Evolutionary conservation across 2,888 invertebrate species (phyloP).

Genomic region (Tortrix viridana): DNA sequence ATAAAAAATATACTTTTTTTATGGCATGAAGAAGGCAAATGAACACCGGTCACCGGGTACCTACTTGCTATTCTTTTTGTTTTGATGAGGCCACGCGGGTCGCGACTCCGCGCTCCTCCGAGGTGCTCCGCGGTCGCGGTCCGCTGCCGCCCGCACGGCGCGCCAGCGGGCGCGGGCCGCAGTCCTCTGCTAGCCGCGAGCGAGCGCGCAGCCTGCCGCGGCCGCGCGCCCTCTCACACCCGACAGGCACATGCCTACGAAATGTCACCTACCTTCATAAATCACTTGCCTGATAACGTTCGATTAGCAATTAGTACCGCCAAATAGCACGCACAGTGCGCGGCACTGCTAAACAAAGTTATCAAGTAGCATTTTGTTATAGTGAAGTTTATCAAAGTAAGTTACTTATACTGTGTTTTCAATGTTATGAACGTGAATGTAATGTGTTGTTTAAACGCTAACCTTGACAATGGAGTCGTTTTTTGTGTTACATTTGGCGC

Average conservation of each 20-base stretch:
- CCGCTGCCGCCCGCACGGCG: conserved; percentile 40
- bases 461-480: conserved; percentile 63
- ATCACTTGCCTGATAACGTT: conserved; percentile 62
- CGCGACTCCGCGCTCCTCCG: conserved; percentile 39
- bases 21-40: no score
- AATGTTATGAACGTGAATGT: conserved; percentile 53
- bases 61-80: background rate
- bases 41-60: no score
- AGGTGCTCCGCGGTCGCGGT: conserved; percentile 26
- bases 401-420: conserved; percentile 49
- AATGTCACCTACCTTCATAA: conserved; percentile 71
- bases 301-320: conserved; percentile 69
- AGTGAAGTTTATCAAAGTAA: conserved; percentile 64
- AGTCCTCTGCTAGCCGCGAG: conserved; percentile 79
- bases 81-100: conserved; percentile 38
- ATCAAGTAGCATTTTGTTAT: conserved; percentile 47
- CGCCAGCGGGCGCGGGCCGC: conserved; percentile 53
- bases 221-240: conserved; percentile 66
- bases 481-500: conserved; percentile 56
- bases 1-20: no score
- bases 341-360: conserved; percentile 49
- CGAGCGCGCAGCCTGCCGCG: conserved; percentile 80
- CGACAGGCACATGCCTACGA: conserved; percentile 74
- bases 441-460: conserved; percentile 76
- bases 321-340: conserved; percentile 68